Evolutionary conservation across 2,797 vertebrate genomes (phyloP).

Genomic region (Leuciscus waleckii): DNA sequence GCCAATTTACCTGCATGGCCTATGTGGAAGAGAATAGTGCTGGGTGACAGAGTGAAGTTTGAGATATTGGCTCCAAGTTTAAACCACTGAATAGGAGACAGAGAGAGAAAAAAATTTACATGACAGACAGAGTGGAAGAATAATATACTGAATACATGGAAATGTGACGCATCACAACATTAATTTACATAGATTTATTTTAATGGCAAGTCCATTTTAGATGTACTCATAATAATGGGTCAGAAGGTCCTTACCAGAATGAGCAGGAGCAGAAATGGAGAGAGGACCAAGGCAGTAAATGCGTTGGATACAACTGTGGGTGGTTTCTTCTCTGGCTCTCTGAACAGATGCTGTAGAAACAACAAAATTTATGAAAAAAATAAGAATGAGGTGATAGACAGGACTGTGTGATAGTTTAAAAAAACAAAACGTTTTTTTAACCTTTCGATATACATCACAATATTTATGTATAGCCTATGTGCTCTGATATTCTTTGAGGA

Average conservation of each 20-base stretch:
- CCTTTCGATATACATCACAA: background rate
- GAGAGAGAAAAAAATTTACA: slow-evolving; percentile 49
- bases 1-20: slow-evolving; percentile 93
- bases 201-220: background rate
- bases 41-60: slow-evolving; percentile 95
- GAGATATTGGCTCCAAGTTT: slow-evolving; percentile 98
- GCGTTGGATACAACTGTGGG: slow-evolving; percentile 93
- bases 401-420: background rate
- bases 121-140: background rate
- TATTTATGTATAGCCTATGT: background rate
- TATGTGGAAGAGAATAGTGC: slow-evolving; percentile 92
- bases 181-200: background rate
- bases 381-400: background rate
- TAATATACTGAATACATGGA: background rate
- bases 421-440: background rate
- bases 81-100: slow-evolving; percentile 86
- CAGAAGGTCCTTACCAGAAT: slow-evolving; percentile 84
- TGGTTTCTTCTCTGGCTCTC: slow-evolving; percentile 97
- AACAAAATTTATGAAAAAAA: background rate
- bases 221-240: slow-evolving; percentile 41
- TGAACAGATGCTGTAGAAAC: slow-evolving; percentile 90
- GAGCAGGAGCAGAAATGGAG: slow-evolving; percentile 91
- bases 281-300: slow-evolving; percentile 93
- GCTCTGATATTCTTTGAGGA: background rate
- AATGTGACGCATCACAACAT: background rate